A percentile compares a stretch with the other conserved stretches of the same genome.
Evolutionary conservation across 2,888 invertebrate genomes (phyloP).

Genomic region (Rapana venosa): DNA sequence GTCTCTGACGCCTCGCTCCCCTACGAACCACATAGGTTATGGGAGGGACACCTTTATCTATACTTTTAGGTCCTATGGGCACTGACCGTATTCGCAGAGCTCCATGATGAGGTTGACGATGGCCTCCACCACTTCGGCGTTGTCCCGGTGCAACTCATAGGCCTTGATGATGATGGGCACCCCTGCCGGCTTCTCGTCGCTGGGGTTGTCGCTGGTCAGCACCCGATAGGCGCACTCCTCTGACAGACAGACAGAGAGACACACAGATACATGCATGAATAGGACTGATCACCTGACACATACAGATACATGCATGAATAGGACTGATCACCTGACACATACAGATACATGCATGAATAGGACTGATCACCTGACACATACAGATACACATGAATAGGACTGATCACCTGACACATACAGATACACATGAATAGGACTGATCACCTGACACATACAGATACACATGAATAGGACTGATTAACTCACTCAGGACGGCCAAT

Average conservation of each 20-base stretch:
- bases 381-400: too few species aligned
- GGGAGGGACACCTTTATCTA: neutral
- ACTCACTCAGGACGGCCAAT: too few species aligned
- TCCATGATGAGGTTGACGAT: constrained; percentile 74
- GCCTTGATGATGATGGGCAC: constrained; percentile 71
- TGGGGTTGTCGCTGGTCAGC: constrained; percentile 64
- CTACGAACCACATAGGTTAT: too few species aligned
- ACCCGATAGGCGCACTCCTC: constrained; percentile 74
- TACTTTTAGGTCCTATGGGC: neutral
- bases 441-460: too few species aligned
- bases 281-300: neutral
- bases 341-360: neutral
- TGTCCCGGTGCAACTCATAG: constrained; percentile 75
- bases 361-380: too few species aligned
- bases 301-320: neutral
- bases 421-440: neutral
- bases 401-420: neutral
- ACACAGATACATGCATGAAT: neutral
- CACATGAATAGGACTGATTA: too few species aligned
- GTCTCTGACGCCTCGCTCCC: too few species aligned
- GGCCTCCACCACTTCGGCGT: constrained; percentile 76
- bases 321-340: neutral
- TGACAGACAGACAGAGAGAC: neutral
- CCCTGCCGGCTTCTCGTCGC: constrained; percentile 66
- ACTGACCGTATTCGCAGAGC: constrained; percentile 74